Base-by-base conservation (phyloP, 2,113 vertebrate species). In the Alligator mississippiensis region DNA sequence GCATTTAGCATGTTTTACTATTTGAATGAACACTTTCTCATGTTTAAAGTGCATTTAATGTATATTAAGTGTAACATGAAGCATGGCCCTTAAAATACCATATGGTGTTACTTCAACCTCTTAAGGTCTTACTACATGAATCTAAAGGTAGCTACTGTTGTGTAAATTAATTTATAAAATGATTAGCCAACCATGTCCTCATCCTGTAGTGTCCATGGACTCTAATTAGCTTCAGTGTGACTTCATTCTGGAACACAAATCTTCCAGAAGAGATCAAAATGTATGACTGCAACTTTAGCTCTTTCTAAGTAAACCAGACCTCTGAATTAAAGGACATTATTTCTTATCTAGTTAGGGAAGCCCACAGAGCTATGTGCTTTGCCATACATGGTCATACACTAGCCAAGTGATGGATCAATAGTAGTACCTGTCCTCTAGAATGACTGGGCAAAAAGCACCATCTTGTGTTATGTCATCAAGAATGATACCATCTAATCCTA, bases 51-150 rank as follows among this genome's bases (percentile, higher is more conserved):
- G 2, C 47, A 47, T 47, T 47, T 47, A 47, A 47, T 47, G 47
- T 9, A 47, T 47, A 47, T 47, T 47, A 47, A 47, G 47, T 47
- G 8, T 47, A 47, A 47, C 47, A 47, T 47, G 47, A 47, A 47
- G 8, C 47, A 47, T 47, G 47, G 47, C 47, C 47, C 47, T 47
- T 47, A 47, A 47, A 25, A 1, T 3, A 74, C 59, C 70, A n/a
- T 75, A 9, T 80, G 78, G 92, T 92, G 90, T 28, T 75, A 84
- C 85, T 84, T 74, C 80, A 10, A 55, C 82, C 34, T 93, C 22
- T 87, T 81, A 58, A 5, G n/a, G 0, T 81, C 55, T 90, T 90
- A 74, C 93, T 95, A 62, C 62, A 17, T 84, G 47, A 63, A 30
- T 76, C 3, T 15, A 30, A 16, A 11, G 28, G 24, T 93, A 28